Evolutionary conservation across 2,113 vertebrate genomes (phyloP).

Genomic region (Podarcis raffonei): DNA sequence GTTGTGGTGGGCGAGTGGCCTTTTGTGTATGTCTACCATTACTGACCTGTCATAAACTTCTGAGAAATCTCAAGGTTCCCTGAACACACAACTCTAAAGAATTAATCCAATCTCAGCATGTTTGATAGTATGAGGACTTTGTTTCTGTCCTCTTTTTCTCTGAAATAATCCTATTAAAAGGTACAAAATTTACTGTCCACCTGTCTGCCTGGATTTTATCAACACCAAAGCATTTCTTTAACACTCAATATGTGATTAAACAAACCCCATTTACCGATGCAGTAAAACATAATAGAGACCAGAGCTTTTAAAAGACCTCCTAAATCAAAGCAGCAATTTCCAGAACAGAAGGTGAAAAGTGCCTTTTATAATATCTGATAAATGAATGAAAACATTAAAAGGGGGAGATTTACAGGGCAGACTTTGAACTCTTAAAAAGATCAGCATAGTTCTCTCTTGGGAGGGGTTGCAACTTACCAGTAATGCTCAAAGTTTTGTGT

Average conservation of each 20-base stretch:
- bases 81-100: neutral
- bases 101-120: constrained; percentile 21
- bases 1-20: neutral
- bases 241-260: constrained; percentile 73
- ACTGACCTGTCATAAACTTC: constrained; percentile 4
- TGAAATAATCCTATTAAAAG: constrained; percentile 74
- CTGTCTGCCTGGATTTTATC: constrained; percentile 74
- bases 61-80: neutral
- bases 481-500: neutral
- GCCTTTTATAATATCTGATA: constrained; percentile 70
- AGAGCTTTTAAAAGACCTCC: constrained; percentile 66
- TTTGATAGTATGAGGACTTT: constrained; percentile 14
- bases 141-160: constrained; percentile 53
- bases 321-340: constrained; percentile 76
- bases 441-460: neutral
- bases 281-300: constrained; percentile 77
- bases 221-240: constrained; percentile 69
- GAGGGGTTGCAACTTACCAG: neutral
- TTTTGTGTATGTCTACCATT: neutral
- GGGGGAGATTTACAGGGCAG: constrained; percentile 70
- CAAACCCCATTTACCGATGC: constrained; percentile 72
- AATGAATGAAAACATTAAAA: constrained; percentile 71
- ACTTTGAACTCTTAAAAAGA: constrained; percentile 62
- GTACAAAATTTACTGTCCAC: constrained; percentile 67
- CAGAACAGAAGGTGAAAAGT: constrained; percentile 72